These are phyloP conservation scores for Lacerta agilis DNA, from an alignment of 2,797 vertebrate genomes.

Conservation along the genomic window DNA sequence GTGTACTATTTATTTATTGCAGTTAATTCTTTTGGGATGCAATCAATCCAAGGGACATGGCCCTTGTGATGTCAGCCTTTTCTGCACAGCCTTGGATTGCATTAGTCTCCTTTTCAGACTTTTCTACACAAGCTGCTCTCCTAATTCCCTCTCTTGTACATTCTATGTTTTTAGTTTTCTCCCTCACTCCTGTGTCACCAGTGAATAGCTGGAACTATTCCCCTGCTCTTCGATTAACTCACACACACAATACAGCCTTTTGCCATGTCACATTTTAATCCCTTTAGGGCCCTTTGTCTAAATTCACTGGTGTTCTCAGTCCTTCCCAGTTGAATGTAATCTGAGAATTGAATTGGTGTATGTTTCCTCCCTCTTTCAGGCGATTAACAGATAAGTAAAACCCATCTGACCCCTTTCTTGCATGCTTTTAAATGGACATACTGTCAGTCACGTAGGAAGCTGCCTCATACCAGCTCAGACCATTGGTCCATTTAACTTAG, in stretches of 20 bases:
- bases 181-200: neutral
- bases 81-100: neutral
- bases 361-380: neutral
- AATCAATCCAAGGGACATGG: too few relatives aligned
- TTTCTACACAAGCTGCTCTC: neutral
- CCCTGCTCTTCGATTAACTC: neutral
- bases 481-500: too few relatives aligned
- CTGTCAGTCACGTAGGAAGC: too few relatives aligned
- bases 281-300: neutral
- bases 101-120: too few relatives aligned
- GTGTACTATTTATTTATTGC: too few relatives aligned
- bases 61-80: neutral
- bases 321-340: neutral
- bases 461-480: neutral
- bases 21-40: too few relatives aligned
- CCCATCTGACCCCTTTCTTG: neutral
- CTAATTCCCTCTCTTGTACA: neutral
- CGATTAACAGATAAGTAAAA: neutral
- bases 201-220: neutral
- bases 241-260: neutral
- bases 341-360: neutral
- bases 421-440: neutral
- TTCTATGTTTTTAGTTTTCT: neutral
- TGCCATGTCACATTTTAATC: neutral
- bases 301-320: neutral